Base-by-base conservation (phyloP, 2,113 vertebrate species). In the Malurus cyaneus region DNA sequence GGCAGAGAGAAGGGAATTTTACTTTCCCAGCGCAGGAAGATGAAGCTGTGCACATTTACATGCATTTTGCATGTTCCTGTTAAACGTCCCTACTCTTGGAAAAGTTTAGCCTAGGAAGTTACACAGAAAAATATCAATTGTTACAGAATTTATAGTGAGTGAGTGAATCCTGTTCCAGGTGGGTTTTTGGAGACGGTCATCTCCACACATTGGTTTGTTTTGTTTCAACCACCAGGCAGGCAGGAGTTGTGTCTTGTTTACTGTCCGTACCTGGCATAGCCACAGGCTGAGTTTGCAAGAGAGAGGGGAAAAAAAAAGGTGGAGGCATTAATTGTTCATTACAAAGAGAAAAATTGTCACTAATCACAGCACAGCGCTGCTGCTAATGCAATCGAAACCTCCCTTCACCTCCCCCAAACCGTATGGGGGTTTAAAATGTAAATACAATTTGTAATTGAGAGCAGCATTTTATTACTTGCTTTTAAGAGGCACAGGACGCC, bases 381-480 rank as follows among this genome's bases (percentile, higher is more conserved):
- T 93, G 95, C 76, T 95, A 96, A 94, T 84, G 90, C 90, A 88
- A 57, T 70, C 5, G 32, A 94, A 95, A 78, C 84, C 88, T 94
- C 79, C 64, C n/a, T 73, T 80, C 70, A 52, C 81, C 94, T 36
- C 76, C 89, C 73, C 34, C 65, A 56, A 95, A 64, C 88, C 94
- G 50, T 93, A 53, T 84, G 93, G 86, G 94, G 95, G 88, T 94
- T 96, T 88, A 80, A 94, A 93, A 96, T 96, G 96, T 96, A 96
- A 97, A 97, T 94, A 97, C 82, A 88, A 92, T 95, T 94, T 95
- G 94, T 96, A 96, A 97, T 96, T 95, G 94, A 97, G 95, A 96
- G 90, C 93, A 93, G 95, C 95, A 96, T 96, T 97, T 97, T 95
- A 97, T 96, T 96, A 94, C 95, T 93, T 39, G 90, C 93, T 92